Conservation (phyloP, 2,113 vertebrate species). For the Podarcis raffonei region DNA sequence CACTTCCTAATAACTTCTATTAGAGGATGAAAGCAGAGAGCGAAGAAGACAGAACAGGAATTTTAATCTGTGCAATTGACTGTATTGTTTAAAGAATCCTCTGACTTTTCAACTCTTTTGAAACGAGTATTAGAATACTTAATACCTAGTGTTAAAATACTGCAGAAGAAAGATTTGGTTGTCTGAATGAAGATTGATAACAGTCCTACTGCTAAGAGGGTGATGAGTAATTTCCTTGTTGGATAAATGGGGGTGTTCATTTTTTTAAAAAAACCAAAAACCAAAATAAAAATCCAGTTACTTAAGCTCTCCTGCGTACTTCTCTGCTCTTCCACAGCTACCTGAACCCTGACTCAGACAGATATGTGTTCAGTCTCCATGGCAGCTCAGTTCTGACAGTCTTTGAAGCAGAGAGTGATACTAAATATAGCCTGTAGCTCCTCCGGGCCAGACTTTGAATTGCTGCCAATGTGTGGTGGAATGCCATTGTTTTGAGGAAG, state of each 20-base stretch:
- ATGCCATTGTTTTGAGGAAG: neutral
- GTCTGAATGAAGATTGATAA: neutral
- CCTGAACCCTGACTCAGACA: neutral
- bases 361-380: neutral
- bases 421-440: constrained; percentile 40
- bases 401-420: constrained; percentile 6
- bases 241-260: neutral
- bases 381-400: neutral
- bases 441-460: constrained; percentile 10
- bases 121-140: neutral
- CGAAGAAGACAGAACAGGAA: neutral
- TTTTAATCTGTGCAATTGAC: neutral
- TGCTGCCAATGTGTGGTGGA: constrained; percentile 6
- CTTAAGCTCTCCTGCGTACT: neutral
- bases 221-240: neutral
- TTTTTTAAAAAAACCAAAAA: neutral
- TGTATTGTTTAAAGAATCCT: neutral
- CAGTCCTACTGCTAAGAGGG: neutral
- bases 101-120: neutral
- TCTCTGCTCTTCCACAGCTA: neutral
- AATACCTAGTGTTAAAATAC: neutral
- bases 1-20: neutral
- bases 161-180: neutral
- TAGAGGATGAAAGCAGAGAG: constrained; percentile 1
- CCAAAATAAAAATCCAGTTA: neutral